Percentiles rank a stretch among this genome's conserved stretches.
Conservation (phyloP, 2,888 invertebrate genomes). For the Nomada fucata region DNA sequence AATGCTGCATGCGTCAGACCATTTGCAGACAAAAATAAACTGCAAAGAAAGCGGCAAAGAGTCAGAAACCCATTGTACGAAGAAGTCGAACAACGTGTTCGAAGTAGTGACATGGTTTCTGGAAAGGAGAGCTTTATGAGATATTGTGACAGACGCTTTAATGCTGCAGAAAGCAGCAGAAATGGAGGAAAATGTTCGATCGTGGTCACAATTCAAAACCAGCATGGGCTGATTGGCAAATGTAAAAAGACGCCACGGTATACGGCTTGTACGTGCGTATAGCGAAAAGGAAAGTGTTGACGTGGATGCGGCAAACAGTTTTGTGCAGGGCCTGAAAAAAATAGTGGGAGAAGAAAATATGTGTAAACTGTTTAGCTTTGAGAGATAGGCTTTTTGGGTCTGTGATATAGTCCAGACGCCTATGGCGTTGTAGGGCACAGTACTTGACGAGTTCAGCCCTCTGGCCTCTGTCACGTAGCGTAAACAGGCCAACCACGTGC, state of each 20-base stretch:
- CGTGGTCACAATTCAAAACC: not conserved
- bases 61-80: not conserved
- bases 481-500: too few species aligned
- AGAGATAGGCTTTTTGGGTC: too few species aligned
- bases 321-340: constrained; percentile 4
- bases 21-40: not conserved
- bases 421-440: too few species aligned
- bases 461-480: too few species aligned
- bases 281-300: constrained; percentile 6
- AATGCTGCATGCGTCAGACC: too few species aligned
- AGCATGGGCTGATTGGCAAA: constrained; percentile 14
- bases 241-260: constrained; percentile 23
- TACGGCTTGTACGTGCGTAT: not conserved
- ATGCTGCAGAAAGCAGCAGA: constrained; percentile 24
- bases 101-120: constrained; percentile 2
- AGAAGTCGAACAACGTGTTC: too few species aligned
- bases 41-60: not conserved
- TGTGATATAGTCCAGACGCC: too few species aligned
- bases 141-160: not conserved
- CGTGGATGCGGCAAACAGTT: not conserved
- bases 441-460: too few species aligned
- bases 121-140: constrained; percentile 7
- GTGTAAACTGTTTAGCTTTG: too few species aligned
- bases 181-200: not conserved
- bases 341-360: constrained; percentile 15